Conservation (phyloP, 2,888 invertebrate species). For the Aromia moschata region DNA sequence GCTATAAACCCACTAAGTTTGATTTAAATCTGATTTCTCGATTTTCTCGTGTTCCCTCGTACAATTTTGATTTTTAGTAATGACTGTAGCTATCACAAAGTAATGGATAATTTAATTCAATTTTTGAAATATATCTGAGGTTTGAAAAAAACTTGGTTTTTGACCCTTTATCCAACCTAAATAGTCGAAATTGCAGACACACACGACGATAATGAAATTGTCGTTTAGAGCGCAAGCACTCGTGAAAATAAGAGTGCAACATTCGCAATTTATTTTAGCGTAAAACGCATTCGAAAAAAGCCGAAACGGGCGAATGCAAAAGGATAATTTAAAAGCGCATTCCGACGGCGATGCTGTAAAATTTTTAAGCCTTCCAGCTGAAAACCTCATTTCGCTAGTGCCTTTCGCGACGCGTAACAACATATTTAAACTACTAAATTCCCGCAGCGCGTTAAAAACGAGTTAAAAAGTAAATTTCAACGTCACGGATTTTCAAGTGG, state of each 20-base stretch:
- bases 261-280: background rate
- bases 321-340: background rate
- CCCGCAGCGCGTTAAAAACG: constrained; percentile 1
- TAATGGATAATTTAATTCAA: too few species aligned
- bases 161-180: too few species aligned
- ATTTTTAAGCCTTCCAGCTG: background rate
- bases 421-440: constrained; percentile 14
- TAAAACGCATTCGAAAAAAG: background rate
- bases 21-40: too few species aligned
- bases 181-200: too few species aligned
- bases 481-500: constrained; percentile 8
- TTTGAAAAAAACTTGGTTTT: too few species aligned
- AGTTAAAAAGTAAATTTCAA: constrained; percentile 14
- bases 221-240: too few species aligned
- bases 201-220: too few species aligned
- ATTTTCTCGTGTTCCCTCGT: too few species aligned
- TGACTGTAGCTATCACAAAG: too few species aligned
- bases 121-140: too few species aligned
- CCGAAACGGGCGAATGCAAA: background rate
- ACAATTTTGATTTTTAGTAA: too few species aligned
- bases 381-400: constrained; percentile 7
- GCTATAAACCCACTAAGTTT: too few species aligned
- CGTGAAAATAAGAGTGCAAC: background rate
- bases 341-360: background rate
- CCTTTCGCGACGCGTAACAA: constrained; percentile 7